A percentile compares a stretch with the other conserved stretches of the same genome.
Evolutionary conservation across 2,888 invertebrate species (phyloP).

Genomic region (Drosophila multiciliata): DNA sequence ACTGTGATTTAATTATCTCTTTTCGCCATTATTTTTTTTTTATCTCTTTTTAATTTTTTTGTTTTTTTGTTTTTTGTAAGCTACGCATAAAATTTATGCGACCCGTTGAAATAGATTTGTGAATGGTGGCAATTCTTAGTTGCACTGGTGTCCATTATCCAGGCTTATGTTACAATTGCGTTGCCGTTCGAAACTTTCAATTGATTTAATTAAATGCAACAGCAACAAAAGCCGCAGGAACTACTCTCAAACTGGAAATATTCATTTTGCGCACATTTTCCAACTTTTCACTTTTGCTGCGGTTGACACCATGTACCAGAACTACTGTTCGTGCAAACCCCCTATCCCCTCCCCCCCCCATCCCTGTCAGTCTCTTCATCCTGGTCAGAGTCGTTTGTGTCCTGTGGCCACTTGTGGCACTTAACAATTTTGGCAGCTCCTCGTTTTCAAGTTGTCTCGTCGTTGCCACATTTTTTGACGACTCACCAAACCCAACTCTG

Average conservation of each 20-base stretch:
- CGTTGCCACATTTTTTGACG: slow-evolving; percentile 32
- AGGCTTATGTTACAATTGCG: slow-evolving; percentile 44
- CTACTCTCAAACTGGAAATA: slow-evolving; percentile 49
- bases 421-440: slow-evolving; percentile 59
- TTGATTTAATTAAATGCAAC: slow-evolving; percentile 65
- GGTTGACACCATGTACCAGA: slow-evolving; percentile 52
- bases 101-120: slow-evolving; percentile 30
- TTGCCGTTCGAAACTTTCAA: slow-evolving; percentile 52
- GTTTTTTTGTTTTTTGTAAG: slow-evolving; percentile 6
- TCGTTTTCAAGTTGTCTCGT: slow-evolving; percentile 62
- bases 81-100: slow-evolving; percentile 38
- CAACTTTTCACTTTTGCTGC: slow-evolving; percentile 55
- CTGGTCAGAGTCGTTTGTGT: slow-evolving; percentile 46
- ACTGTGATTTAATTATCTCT: slow-evolving; percentile 73
- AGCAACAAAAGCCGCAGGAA: slow-evolving; percentile 54
- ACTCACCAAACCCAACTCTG: not conserved
- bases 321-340: not conserved
- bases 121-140: slow-evolving; percentile 18
- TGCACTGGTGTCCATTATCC: slow-evolving; percentile 37
- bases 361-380: not conserved
- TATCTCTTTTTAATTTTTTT: slow-evolving; percentile 23
- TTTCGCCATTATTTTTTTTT: slow-evolving; percentile 12
- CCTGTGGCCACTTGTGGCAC: slow-evolving; percentile 65
- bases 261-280: slow-evolving; percentile 60
- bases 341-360: not conserved